Base-by-base conservation (phyloP, 2,888 invertebrate genomes). In the Linnaemya vulpina region DNA sequence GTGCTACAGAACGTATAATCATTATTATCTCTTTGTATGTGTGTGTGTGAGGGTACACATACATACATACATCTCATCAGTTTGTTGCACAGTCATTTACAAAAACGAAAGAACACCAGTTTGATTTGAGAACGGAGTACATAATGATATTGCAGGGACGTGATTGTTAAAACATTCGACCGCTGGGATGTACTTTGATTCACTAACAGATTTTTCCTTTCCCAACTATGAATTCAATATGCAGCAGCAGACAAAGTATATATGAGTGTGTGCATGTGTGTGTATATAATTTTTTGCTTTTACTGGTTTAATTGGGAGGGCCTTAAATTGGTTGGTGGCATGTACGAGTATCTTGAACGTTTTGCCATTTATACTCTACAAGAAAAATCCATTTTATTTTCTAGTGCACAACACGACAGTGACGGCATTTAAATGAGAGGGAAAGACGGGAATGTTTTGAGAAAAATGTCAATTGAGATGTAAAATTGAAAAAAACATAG, bases 181-280 rank as follows among this genome's bases (percentile, higher is more conserved):
- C 91, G 89, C 90, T 90, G 91, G 91, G 91, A 92, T 91, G 89
- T 90, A 91, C 89, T 90, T 90, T 91, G 92, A 92, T 92, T 92
- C 91, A 89, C 78, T 67, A 85, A 85, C 82, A 76, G 85, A 85
- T 85, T 86, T 87, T 88, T 80, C 11, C 15, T 62, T 46, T 43
- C 9, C 55, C 43, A 20, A 60, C 49, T 49, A 68, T 51, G 17
- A 76, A 49, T 68, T 49, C 70, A 70, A 62, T 53, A 53, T 73
- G 67, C 38, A 49, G 58, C n/a, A 53, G 30, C 7, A 43, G 20
- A 46, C 58, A 46, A 53, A n/a, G 20, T 58, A 65, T 30, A 60
- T 38, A n/a, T 3, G 35, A 1, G 17, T 53, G 40, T 22, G 17
- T 9, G 25, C 15, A 4, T 22, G 13, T 17, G 22, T 35, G 35